phyloP scores from a whole-genome alignment of 30 jellyfish, hydroid and myxozoan genomes.

The Aurelia sp. region DNA sequence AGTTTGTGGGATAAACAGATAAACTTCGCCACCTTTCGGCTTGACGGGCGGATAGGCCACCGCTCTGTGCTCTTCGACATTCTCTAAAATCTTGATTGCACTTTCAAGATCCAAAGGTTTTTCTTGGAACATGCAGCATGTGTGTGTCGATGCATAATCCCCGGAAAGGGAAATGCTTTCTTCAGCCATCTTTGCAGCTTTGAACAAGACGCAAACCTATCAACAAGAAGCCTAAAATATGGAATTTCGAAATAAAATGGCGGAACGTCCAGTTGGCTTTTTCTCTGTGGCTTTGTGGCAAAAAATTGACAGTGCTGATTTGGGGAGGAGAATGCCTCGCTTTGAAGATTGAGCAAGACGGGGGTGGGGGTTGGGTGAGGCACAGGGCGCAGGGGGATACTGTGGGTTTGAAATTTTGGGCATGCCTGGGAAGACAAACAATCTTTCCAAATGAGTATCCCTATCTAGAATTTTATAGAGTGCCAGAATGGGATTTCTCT shows the following conservation, averaged over 20 bases:
- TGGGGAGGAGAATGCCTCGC: not conserved
- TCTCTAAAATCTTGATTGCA: conserved; percentile 85
- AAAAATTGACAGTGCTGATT: too few relatives aligned
- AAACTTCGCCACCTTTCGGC: conserved; percentile 95
- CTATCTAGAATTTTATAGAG: too few relatives aligned
- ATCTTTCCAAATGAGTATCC: too few relatives aligned
- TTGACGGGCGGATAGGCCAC: conserved; percentile 85
- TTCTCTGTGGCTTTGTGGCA: conserved; percentile 18
- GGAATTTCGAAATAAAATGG: conserved; percentile 68
- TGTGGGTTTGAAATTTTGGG: too few relatives aligned
- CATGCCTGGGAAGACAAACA: too few relatives aligned
- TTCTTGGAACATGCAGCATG: conserved; percentile 65
- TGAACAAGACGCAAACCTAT: too few relatives aligned
- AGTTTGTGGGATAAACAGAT: conserved; percentile 68
- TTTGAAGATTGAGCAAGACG: too few relatives aligned
- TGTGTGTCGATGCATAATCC: conserved; percentile 53
- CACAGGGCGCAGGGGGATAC: too few relatives aligned
- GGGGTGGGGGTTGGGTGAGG: too few relatives aligned
- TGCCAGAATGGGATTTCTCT: too few relatives aligned
- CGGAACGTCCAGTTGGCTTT: conserved; percentile 67
- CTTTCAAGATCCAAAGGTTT: conserved; percentile 83
- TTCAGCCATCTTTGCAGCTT: conserved; percentile 21
- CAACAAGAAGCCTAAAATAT: conserved; percentile 37
- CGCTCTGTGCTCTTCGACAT: conserved; percentile 67
- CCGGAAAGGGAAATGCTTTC: conserved; percentile 43